These are phyloP conservation scores for Sarcophaga subvicina DNA, from an alignment of 2,888 invertebrate genomes.

Conservation along the genomic window DNA sequence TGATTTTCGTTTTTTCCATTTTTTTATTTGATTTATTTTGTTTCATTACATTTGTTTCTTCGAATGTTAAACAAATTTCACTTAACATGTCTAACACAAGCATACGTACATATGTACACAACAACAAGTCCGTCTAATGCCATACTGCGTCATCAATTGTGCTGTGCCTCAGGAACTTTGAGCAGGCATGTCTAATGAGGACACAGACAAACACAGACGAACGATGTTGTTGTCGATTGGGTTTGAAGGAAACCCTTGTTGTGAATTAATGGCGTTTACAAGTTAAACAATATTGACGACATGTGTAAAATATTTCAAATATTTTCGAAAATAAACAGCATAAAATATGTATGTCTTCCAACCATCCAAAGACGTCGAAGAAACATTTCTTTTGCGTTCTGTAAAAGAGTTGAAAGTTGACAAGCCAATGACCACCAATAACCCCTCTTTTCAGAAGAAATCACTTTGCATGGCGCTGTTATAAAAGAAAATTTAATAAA, in stretches of 20 bases:
- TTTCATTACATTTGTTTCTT: slow-evolving; percentile 9
- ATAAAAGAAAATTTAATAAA: background rate
- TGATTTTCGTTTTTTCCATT: background rate
- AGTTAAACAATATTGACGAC: slow-evolving; percentile 60
- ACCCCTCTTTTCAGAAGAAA: background rate
- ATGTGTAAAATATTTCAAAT: slow-evolving; percentile 50
- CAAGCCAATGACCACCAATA: background rate
- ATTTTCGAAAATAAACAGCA: background rate
- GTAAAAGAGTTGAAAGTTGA: background rate
- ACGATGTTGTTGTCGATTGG: background rate
- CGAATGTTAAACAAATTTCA: slow-evolving; percentile 16
- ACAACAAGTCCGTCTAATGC: slow-evolving; percentile 1
- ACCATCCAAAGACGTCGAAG: too few species aligned
- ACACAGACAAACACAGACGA: background rate
- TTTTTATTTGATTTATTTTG: background rate
- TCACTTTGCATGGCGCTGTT: background rate
- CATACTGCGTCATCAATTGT: slow-evolving; percentile 19
- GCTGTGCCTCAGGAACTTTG: slow-evolving; percentile 2
- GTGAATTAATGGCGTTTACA: slow-evolving; percentile 55
- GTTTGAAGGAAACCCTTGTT: slow-evolving; percentile 41
- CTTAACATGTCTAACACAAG: slow-evolving; percentile 19
- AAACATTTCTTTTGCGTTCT: too few species aligned
- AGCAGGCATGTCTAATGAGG: background rate
- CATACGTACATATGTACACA: background rate
- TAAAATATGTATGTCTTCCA: background rate